Evolutionary conservation across 2,888 invertebrate genomes (phyloP).

Genomic region (Lasioglossum malachurum): DNA sequence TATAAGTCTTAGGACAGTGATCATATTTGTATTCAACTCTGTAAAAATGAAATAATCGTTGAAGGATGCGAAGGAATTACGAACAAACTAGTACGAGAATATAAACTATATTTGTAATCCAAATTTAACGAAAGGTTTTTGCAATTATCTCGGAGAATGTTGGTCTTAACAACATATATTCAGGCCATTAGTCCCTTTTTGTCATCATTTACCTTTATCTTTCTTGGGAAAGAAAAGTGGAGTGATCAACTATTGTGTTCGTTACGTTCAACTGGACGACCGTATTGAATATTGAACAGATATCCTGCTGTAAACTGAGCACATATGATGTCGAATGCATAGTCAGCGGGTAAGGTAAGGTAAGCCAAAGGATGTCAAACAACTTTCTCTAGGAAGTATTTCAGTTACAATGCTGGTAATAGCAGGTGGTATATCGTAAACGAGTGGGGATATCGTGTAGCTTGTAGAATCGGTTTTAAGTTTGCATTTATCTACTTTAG

Average conservation of each 20-base stretch:
- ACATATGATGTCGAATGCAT: conserved; percentile 1
- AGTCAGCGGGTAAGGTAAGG: not conserved
- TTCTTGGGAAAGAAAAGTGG: no score
- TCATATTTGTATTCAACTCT: no score
- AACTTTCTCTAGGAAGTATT: conserved; percentile 18
- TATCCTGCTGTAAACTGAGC: not conserved
- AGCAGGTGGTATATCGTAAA: conserved; percentile 8
- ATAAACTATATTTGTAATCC: no score
- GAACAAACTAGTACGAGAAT: no score
- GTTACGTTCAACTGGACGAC: not conserved
- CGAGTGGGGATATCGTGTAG: not conserved
- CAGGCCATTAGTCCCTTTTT: no score
- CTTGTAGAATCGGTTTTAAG: not conserved
- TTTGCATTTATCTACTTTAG: not conserved
- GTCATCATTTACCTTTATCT: not conserved
- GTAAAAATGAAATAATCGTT: no score
- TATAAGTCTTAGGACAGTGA: no score
- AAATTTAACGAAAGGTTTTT: no score
- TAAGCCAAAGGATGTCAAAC: conserved; percentile 5
- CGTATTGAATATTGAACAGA: not conserved
- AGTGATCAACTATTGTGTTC: not conserved
- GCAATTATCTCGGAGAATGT: no score
- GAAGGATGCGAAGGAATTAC: no score
- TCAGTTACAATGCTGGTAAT: not conserved
- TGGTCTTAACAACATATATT: no score